Percentiles rank a stretch among this genome's conserved stretches.
Conservation (phyloP, 1,140 invertebrate species). For the Drosophila triauraria region DNA sequence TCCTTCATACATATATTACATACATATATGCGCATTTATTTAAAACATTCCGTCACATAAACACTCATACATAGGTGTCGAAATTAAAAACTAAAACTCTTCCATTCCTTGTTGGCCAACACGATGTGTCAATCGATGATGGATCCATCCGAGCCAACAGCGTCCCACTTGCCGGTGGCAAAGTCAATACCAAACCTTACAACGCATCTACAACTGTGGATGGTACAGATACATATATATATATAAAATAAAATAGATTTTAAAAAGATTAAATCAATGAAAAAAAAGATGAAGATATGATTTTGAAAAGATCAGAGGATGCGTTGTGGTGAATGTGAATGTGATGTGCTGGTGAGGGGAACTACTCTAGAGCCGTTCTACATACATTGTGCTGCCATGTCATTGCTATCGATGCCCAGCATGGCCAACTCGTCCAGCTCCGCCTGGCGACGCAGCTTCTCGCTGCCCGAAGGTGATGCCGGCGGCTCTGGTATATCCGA, state of each 20-base stretch:
- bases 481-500: constrained; percentile 71
- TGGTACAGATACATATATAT: constrained; percentile 11
- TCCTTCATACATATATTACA: constrained; percentile 74
- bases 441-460: constrained; percentile 85
- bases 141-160: constrained; percentile 1
- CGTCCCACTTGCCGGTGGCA: constrained; percentile 9
- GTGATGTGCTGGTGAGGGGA: neutral
- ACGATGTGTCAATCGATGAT: constrained; percentile 12
- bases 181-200: constrained; percentile 49
- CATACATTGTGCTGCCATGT: constrained; percentile 88
- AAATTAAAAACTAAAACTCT: constrained; percentile 51
- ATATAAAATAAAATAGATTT: constrained; percentile 9
- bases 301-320: neutral
- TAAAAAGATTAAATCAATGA: neutral
- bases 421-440: constrained; percentile 89
- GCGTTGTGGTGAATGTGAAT: neutral
- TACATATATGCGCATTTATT: constrained; percentile 82
- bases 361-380: constrained; percentile 29
- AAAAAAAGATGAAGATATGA: neutral
- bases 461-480: constrained; percentile 69
- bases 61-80: constrained; percentile 44
- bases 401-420: constrained; percentile 89
- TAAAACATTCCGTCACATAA: constrained; percentile 64
- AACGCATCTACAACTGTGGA: constrained; percentile 61
- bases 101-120: constrained; percentile 25